Percentiles rank a stretch among this genome's conserved stretches.
Conservation (phyloP, 2,888 invertebrate genomes). For the Lithophane ornitopus region DNA sequence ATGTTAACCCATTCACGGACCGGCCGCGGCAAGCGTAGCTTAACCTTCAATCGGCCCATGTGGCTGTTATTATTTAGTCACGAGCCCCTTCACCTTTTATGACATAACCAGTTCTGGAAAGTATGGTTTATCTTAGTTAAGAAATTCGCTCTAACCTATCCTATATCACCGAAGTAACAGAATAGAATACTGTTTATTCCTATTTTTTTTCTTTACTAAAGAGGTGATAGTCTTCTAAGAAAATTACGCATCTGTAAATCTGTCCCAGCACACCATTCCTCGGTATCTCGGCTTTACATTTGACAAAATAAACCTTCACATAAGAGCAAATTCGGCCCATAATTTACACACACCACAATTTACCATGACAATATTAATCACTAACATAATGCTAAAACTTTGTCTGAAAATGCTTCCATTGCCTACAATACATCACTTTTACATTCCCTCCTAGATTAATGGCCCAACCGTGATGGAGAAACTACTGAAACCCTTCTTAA, state of each 20-base stretch:
- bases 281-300: not conserved
- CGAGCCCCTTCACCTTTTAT: too few species aligned
- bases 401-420: not conserved
- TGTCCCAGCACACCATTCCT: not conserved
- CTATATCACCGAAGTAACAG: too few species aligned
- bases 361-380: slow-evolving; percentile 10
- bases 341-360: not conserved
- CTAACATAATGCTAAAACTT: not conserved
- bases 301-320: not conserved
- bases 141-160: not conserved
- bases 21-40: not conserved
- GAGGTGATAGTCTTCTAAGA: not conserved
- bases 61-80: not conserved
- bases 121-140: not conserved
- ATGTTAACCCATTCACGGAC: too few species aligned
- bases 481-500: slow-evolving; percentile 13
- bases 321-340: not conserved
- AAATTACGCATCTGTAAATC: not conserved
- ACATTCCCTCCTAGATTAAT: slow-evolving; percentile 18
- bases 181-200: too few species aligned
- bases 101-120: not conserved
- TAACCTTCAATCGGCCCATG: not conserved
- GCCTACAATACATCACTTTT: not conserved
- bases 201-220: not conserved
- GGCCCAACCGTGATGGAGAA: not conserved